A percentile compares a stretch with the other conserved stretches of the same genome.
Conservation (phyloP, 2,113 vertebrate species). For the Nerophis ophidion region DNA sequence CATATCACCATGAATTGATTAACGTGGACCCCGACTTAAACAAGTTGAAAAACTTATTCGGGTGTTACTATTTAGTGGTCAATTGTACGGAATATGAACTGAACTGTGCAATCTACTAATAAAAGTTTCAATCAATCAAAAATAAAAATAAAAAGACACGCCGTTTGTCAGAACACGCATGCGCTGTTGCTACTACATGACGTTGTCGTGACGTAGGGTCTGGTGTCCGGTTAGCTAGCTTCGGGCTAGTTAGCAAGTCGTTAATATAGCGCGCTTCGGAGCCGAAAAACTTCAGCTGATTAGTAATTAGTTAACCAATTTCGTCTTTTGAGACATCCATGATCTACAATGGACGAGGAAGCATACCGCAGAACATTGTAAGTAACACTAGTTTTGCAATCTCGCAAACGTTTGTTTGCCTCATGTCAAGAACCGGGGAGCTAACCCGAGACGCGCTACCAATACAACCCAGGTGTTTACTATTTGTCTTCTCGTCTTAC, state of each 20-base stretch:
- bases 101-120: too few species aligned
- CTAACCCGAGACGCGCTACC: slow-evolving; percentile 24
- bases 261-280: slow-evolving; percentile 24
- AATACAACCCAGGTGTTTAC: background rate
- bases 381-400: slow-evolving; percentile 36
- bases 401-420: slow-evolving; percentile 4
- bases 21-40: too few species aligned
- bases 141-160: too few species aligned
- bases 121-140: too few species aligned
- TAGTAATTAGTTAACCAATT: slow-evolving; percentile 9
- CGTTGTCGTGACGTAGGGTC: slow-evolving; percentile 39
- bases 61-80: too few species aligned
- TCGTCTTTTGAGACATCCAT: slow-evolving; percentile 5
- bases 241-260: slow-evolving; percentile 55
- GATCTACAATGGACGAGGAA: slow-evolving; percentile 71
- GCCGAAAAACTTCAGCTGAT: slow-evolving; percentile 28
- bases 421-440: slow-evolving; percentile 19
- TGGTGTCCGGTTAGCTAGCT: slow-evolving; percentile 57
- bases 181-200: background rate
- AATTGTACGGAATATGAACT: too few species aligned
- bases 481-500: background rate
- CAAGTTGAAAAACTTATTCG: too few species aligned
- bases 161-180: background rate
- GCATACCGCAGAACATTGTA: slow-evolving; percentile 72
- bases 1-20: too few species aligned